phyloP scores from a whole-genome alignment of 2,113 vertebrate genomes.

The Rafetus swinhoei region DNA sequence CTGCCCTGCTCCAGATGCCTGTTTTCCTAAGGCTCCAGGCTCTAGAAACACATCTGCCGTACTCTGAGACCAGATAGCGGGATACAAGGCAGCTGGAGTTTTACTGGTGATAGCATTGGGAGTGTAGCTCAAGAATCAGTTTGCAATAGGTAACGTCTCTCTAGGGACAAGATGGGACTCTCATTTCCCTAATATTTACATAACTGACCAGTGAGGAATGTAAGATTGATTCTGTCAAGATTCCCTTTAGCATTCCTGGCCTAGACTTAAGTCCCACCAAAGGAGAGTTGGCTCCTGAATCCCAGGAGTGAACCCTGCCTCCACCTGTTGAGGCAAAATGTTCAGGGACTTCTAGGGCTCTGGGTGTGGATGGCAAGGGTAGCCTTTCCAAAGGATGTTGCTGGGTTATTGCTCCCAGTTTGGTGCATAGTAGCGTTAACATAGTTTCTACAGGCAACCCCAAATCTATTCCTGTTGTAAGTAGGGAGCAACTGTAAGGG shows the following conservation, averaged over 20 bases:
- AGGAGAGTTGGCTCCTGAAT: neutral
- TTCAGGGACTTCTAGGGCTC: neutral
- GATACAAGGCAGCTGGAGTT: neutral
- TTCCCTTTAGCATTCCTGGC: neutral
- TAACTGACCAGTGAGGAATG: neutral
- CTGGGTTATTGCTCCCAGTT: neutral
- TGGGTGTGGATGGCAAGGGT: neutral
- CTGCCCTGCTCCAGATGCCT: fast-evolving
- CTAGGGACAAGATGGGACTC: neutral
- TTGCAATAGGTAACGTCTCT: neutral
- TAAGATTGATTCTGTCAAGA: neutral
- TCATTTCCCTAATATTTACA: neutral
- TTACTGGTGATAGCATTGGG: neutral
- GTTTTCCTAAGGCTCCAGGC: neutral
- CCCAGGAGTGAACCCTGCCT: neutral
- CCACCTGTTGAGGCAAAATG: neutral
- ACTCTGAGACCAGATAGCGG: neutral
- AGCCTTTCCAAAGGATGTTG: neutral
- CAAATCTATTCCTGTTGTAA: neutral
- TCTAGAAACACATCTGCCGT: neutral
- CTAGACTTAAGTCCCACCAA: neutral
- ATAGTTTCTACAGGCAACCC: neutral
- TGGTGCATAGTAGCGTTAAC: neutral
- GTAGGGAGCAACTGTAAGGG: neutral
- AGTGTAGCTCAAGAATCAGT: neutral